Evolutionary conservation across 2,797 vertebrate genomes (phyloP).

Genomic region (Rhadinocentrus ornatus): DNA sequence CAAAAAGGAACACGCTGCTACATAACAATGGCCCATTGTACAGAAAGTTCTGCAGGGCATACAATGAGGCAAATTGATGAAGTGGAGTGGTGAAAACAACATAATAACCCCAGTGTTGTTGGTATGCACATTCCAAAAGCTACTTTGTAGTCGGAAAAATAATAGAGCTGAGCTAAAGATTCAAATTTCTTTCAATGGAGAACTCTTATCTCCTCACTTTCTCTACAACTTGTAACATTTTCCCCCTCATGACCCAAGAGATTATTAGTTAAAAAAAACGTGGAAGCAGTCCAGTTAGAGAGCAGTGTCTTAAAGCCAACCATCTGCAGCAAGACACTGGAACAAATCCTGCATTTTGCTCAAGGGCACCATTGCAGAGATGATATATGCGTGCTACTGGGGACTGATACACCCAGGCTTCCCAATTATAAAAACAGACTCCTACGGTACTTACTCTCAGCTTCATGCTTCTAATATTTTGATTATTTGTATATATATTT

Average conservation of each 20-base stretch:
- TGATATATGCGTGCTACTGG: not conserved
- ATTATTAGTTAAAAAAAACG: not conserved
- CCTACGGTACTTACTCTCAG: not conserved
- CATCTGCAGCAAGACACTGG: constrained; percentile 18
- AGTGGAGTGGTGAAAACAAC: constrained; percentile 48
- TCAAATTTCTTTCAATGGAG: not conserved
- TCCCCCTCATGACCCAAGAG: not conserved
- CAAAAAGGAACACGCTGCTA: constrained; percentile 28
- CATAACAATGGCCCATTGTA: constrained; percentile 64
- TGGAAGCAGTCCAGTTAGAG: not conserved
- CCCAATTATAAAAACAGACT: not conserved
- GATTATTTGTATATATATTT: not conserved
- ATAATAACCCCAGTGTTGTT: constrained; percentile 70
- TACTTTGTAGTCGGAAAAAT: constrained; percentile 46
- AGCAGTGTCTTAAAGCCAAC: not conserved
- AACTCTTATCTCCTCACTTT: not conserved
- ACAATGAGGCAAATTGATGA: constrained; percentile 69
- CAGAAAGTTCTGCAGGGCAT: constrained; percentile 29
- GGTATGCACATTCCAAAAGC: constrained; percentile 40
- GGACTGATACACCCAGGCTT: constrained; percentile 10
- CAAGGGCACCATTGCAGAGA: constrained; percentile 7
- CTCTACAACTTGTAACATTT: not conserved
- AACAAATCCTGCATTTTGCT: constrained; percentile 23
- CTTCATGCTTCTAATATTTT: constrained; percentile 1
- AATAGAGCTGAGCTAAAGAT: constrained; percentile 35